Conservation (phyloP, 1,140 invertebrate genomes). For the Macrosteles quadrilineatus region DNA sequence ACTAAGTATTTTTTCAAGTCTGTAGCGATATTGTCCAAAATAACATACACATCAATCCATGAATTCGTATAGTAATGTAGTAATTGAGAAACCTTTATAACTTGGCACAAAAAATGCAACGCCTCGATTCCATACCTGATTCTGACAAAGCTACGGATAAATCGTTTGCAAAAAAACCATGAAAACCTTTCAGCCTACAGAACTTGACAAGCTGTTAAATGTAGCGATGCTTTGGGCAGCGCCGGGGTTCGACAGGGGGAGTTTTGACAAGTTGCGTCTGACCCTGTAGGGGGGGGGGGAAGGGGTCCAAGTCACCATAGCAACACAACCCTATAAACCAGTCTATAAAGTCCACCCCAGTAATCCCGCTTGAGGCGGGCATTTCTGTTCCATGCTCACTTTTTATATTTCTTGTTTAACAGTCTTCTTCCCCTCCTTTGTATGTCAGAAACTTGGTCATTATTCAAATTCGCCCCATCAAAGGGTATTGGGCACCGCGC, state of each 20-base stretch:
- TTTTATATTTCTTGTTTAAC: conserved; percentile 27
- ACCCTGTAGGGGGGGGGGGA: background rate
- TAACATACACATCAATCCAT: too few species aligned
- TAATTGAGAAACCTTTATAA: too few species aligned
- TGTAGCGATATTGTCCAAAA: too few species aligned
- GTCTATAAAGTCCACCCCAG: conserved; percentile 27
- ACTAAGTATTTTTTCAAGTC: too few species aligned
- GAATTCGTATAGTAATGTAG: too few species aligned
- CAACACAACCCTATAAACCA: conserved; percentile 1
- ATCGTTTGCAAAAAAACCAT: too few species aligned
- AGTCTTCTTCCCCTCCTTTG: background rate
- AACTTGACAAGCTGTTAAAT: background rate
- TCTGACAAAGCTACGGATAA: too few species aligned
- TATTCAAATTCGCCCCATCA: conserved; percentile 25
- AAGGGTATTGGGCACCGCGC: conserved; percentile 11
- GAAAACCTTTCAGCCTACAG: too few species aligned
- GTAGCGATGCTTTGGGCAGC: background rate
- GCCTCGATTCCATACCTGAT: too few species aligned
- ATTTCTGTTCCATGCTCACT: conserved; percentile 10
- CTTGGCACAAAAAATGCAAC: too few species aligned
- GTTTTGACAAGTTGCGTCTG: background rate
- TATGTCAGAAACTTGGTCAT: background rate
- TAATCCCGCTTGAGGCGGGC: background rate
- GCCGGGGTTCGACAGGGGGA: background rate
- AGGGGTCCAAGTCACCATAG: background rate